Percentiles rank a stretch among this genome's conserved stretches.
Conservation (phyloP, 2,888 invertebrate genomes). For the Prionchulus punctatus region DNA sequence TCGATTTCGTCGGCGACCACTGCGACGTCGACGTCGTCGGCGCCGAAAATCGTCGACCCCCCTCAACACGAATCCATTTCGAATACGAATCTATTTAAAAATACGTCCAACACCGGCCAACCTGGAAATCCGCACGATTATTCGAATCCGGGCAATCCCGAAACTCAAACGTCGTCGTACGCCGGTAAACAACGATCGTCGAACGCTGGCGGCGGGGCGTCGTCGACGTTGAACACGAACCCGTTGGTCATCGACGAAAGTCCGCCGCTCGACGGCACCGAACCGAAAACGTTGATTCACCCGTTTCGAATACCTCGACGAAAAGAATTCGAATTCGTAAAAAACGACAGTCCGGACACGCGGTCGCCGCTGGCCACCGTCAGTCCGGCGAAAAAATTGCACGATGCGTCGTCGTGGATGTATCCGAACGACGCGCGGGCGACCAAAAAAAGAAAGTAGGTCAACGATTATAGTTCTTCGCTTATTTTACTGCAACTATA, state of each 20-base stretch:
- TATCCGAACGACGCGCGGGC: too few relatives aligned
- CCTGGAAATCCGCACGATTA: constrained; percentile 8
- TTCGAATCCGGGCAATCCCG: constrained; percentile 9
- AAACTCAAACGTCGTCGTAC: background rate
- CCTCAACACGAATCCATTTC: background rate
- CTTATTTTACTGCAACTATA: too few relatives aligned
- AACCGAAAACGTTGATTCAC: background rate
- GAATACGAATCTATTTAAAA: background rate
- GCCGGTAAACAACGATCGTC: background rate
- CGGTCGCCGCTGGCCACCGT: background rate
- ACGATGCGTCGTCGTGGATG: background rate
- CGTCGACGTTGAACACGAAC: too few relatives aligned
- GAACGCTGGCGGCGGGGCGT: background rate
- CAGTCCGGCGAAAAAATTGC: background rate
- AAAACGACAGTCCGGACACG: background rate
- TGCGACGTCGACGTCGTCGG: background rate
- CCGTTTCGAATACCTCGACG: constrained; percentile 1
- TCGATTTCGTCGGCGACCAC: background rate
- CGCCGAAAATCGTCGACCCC: background rate
- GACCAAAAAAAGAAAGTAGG: too few relatives aligned
- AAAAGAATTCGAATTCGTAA: background rate
- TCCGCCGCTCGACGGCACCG: background rate
- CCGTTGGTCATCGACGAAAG: background rate
- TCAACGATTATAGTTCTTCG: too few relatives aligned
- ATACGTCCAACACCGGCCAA: background rate